Evolutionary conservation across 1,140 invertebrate species (phyloP), one percentile per base, ranked within the genome.

Genomic region (Drosophila orena): DNA sequence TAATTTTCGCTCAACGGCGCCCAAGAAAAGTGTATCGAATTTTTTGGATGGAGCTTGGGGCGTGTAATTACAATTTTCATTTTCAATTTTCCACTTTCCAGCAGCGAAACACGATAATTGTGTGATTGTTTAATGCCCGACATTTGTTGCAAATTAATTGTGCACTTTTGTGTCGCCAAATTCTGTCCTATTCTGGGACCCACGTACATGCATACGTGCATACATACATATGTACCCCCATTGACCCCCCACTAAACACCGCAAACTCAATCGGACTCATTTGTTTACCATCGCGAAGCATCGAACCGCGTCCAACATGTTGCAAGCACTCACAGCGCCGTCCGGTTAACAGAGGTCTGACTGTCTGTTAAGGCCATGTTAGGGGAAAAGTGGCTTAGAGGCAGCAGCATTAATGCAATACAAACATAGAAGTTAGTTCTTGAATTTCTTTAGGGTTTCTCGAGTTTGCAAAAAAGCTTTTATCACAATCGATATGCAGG

Each of bases 121-220:
- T 54, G 59, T 58, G 37, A 76, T 58, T 77, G 64, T 53, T 62
- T 69, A 75, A 79, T 61, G 42, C 34, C 47, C 37, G 22, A 47
- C 46, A 57, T 52, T 72, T 56, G 49, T 46, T 60, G 72, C 40
- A 65, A 81, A 77, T 81, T 54, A 77, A 81, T 60, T 81, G 66
- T 30, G 34, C 52, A 24, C 8, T 62, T 40, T 37, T 30, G 10
- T 38, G 61, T 15, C 53, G 27, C 50, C 15, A 30, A 30, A 24
- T 38, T 24, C 5, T 14, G 8, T 42, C 27, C 34, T 10, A 57
- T 44, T 57, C 55, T 44, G 54, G 11, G 42, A 40, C 40, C 27
- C 17, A 17, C 17, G 17, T 17, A 17, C 17, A 17, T 17, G 1
- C 17, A 17, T 17, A 17, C 17, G 17, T 17, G 1, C 17, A 17